Evolutionary conservation across 2,888 invertebrate species (phyloP), one percentile per base, ranked within the genome.

Genomic region (Cryptocephalus moraei): DNA sequence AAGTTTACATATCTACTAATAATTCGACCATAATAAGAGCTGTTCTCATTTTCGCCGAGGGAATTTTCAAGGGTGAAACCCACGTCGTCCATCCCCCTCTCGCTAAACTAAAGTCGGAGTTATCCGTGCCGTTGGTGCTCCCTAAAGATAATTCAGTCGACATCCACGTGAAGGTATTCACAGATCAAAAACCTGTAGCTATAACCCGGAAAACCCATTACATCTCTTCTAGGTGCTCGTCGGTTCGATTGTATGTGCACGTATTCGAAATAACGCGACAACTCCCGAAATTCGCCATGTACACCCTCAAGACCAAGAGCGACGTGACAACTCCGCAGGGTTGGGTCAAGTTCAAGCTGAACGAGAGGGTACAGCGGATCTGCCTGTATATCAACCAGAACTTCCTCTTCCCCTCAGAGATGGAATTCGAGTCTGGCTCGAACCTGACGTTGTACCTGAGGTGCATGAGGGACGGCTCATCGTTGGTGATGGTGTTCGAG

Each of bases 251-350:
- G 52, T 87, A 90, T 63, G 86, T 79, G 66, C 88, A 93, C 70
- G 92, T 95, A 38, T 91, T 93, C 68, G 94, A 94, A 70, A 73
- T 93, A 57, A 90, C 90, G 0, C 77, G 91, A 43, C 89, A 90
- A 62, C 71, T 95, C 32, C 93, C 94, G 2, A 75, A 84, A 51
- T 95, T 95, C 67, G 81, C 90, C 8, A 92, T 92, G 91, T 93
- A 89, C 67, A 73, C 78, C 13, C 65, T 71, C 8, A 63, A 68
- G 14, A 58, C 63, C 8, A 58, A 51, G 9, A 64, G 66, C 1
- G 50, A 54, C 1, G 49, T 58, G 47, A 60, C n/a, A 62, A 69
- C 8, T 48, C 56, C 8, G 45, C 59, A 52, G 49, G 77, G 73
- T 54, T 74, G 66, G 56, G 84, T 80, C 0, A 71, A 73, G 43